Evolutionary conservation across 2,888 invertebrate genomes (phyloP), one percentile per base, ranked within the genome.

Genomic region (Ichneumon xanthorius): DNA sequence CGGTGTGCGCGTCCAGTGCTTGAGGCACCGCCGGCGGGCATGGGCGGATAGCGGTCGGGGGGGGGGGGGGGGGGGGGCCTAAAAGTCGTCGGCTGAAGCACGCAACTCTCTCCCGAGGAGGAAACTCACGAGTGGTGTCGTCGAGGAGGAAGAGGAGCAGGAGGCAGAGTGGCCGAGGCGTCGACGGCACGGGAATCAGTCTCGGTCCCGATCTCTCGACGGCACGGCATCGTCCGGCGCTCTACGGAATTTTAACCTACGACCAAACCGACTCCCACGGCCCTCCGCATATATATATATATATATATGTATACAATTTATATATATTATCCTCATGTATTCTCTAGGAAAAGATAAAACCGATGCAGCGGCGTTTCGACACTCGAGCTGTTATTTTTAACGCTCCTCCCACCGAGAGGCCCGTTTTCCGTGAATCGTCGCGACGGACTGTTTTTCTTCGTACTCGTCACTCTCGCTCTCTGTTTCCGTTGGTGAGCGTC

Each of bases 301-400:
- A 14, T n/a, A n/a, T 53, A 30, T 33, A 7, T 11, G 14, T 45
- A 45, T 14, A 45, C 45, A 14, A 37, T 37, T 9, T 9, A 37
- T 37, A 4, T 37, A 37, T 37, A 9, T 9, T 37, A 9, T 37
- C 37, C 7, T 37, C 37, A 37, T 37, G 1, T 33, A 4, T 33
- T 70, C 70, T 53, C 71, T 40, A 53, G 22, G 72, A 63, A 50
- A 84, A 58, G 22, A 48, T 68, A 55, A 48, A 65, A 55, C 61
- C 80, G 80, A 80, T 84, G 84, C 84, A 84, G 79, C 73, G n/a
- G 63, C 71, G 63, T n/a, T 48, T 19, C 40, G 48, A 45, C 30
- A n/a, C 45, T 53, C 58, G 58, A 70, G 80, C 67, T 53, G 70
- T 78, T 85, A 85, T 85, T 85, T 85, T 85, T 85, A 85, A 79